A percentile compares a stretch with the other conserved stretches of the same genome.
Conservation (phyloP, 2,888 invertebrate genomes). For the Prosopocoilus inquinatus region DNA sequence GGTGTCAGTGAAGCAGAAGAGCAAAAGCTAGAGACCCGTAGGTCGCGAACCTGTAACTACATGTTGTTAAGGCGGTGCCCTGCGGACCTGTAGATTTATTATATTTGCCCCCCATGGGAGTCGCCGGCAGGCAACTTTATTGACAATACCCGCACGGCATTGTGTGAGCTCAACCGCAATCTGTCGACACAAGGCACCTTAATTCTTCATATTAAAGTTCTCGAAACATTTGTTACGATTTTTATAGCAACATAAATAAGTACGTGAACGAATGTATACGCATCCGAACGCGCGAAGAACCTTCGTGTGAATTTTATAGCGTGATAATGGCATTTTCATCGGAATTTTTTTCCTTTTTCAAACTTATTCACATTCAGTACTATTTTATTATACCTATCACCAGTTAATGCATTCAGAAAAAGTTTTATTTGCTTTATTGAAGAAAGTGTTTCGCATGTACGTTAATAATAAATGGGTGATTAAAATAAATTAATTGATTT, state of each 20-base stretch:
- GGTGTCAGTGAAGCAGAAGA: neutral
- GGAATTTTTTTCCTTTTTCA: no score
- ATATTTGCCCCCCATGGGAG: slow-evolving; percentile 24
- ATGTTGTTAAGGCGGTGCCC: slow-evolving; percentile 25
- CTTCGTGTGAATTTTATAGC: no score
- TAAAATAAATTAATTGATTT: no score
- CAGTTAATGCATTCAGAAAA: no score
- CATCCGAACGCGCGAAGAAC: no score
- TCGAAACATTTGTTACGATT: slow-evolving; percentile 8
- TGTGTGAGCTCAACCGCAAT: slow-evolving; percentile 14
- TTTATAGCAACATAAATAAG: neutral
- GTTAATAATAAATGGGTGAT: no score
- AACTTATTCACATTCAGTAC: no score
- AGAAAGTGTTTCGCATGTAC: no score
- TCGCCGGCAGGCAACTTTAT: slow-evolving; percentile 12
- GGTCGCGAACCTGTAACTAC: slow-evolving; percentile 23
- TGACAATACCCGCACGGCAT: slow-evolving; percentile 13
- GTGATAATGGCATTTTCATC: no score
- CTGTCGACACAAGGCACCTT: slow-evolving; percentile 17
- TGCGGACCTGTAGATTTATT: slow-evolving; percentile 29
- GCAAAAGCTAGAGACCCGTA: slow-evolving; percentile 5
- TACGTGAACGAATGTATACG: no score
- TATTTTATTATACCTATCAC: no score
- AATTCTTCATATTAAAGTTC: slow-evolving; percentile 13
- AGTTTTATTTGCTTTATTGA: no score